These are phyloP conservation scores for Apodemus sylvaticus DNA, from an alignment of 2,113 vertebrate species.

Conservation along the genomic window DNA sequence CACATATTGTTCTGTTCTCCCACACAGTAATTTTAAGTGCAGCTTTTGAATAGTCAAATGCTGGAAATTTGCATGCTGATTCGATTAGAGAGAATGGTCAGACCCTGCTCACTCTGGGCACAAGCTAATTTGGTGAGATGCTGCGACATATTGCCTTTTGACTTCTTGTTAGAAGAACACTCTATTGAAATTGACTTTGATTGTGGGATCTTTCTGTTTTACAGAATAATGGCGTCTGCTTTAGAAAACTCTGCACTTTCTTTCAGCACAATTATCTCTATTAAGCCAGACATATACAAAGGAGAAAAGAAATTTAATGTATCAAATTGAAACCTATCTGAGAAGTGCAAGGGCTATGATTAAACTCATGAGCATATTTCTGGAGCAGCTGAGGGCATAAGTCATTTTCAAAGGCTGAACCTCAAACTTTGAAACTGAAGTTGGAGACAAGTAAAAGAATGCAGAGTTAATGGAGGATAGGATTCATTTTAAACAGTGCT, in stretches of 20 bases:
- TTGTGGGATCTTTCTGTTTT: background rate
- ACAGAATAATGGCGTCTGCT: background rate
- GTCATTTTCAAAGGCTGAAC: background rate
- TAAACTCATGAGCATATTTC: background rate
- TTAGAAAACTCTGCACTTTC: background rate
- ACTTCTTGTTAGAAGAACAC: conserved; percentile 19
- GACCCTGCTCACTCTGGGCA: conserved; percentile 31
- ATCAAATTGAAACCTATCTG: conserved; percentile 19
- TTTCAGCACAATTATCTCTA: background rate
- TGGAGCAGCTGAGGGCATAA: background rate
- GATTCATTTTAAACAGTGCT: background rate
- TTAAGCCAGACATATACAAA: background rate
- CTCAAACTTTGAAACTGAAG: conserved; percentile 24
- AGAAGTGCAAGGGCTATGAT: background rate
- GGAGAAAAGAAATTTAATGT: conserved; percentile 25
- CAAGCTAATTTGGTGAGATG: conserved; percentile 47
- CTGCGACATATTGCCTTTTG: conserved; percentile 23
- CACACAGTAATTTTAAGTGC: conserved; percentile 67
- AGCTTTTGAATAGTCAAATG: conserved; percentile 62
- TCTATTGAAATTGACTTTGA: background rate
- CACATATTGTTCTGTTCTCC: conserved; percentile 68
- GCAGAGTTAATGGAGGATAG: background rate
- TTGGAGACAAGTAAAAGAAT: background rate
- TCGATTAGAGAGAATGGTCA: conserved; percentile 69
- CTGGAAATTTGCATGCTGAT: conserved; percentile 57